phyloP scores from a whole-genome alignment of 2,888 invertebrate genomes.

The Lycocerus yunnanus region DNA sequence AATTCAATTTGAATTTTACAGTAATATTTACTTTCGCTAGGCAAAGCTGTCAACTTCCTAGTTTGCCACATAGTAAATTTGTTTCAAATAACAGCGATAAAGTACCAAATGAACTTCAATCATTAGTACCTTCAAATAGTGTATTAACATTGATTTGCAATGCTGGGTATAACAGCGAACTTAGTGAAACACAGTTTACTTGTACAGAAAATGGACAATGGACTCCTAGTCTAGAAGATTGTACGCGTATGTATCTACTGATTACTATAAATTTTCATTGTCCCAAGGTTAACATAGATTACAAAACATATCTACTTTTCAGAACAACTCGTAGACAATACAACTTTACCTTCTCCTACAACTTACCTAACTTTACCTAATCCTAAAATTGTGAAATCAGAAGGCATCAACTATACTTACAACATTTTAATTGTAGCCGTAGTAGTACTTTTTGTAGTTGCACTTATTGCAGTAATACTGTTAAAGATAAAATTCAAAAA shows the following conservation, averaged over 20 bases:
- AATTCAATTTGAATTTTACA: too few relatives aligned
- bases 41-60: neutral
- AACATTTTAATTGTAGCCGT: neutral
- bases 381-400: neutral
- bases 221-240: neutral
- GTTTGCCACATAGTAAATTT: neutral
- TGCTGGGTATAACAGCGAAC: neutral
- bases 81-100: neutral
- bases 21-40: neutral
- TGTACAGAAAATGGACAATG: neutral
- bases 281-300: too few relatives aligned
- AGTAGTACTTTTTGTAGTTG: neutral
- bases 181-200: neutral
- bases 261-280: too few relatives aligned
- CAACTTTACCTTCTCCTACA: too few relatives aligned
- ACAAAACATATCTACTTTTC: neutral
- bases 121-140: neutral
- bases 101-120: neutral
- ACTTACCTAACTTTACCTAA: too few relatives aligned
- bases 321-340: neutral
- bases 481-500: constrained; percentile 53
- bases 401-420: neutral
- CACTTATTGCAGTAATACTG: neutral
- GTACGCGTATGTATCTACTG: neutral
- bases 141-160: neutral